These are phyloP conservation scores for Listronotus oregonensis DNA, from an alignment of 1,140 invertebrate species.

Conservation along the genomic window DNA sequence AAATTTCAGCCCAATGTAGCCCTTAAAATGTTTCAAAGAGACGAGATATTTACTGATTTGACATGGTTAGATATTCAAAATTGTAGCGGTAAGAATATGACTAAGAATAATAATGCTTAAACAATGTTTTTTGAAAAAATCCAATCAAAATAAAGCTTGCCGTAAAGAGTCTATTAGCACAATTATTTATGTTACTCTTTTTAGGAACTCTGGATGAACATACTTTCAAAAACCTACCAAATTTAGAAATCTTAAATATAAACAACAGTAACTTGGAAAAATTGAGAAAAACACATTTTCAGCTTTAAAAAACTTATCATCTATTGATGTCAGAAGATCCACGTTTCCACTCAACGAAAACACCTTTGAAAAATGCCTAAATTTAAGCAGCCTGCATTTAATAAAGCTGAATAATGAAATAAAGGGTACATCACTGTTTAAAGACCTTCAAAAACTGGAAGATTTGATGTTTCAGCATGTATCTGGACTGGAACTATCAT, in stretches of 20 bases:
- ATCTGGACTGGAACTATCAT: not conserved
- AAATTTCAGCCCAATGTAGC: not conserved
- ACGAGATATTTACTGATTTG: not conserved
- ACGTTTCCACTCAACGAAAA: not conserved
- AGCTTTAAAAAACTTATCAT: not conserved
- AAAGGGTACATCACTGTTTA: not conserved
- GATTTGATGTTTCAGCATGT: not conserved
- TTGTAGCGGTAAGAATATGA: conserved; percentile 2
- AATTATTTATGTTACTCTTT: no score
- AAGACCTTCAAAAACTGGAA: not conserved
- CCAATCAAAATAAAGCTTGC: no score
- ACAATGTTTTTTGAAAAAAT: no score
- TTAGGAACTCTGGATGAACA: not conserved
- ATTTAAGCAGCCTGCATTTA: not conserved
- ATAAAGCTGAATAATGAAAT: not conserved
- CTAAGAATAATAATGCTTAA: no score
- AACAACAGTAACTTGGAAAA: not conserved
- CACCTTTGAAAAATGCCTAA: conserved; percentile 1
- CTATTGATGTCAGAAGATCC: not conserved
- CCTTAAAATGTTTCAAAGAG: not conserved
- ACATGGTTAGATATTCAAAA: not conserved
- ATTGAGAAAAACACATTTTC: not conserved
- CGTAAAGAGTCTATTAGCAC: no score
- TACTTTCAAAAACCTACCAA: conserved; percentile 6
- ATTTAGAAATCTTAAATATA: not conserved